Conservation (phyloP, 2,113 vertebrate species). For the Phasianus colchicus region DNA sequence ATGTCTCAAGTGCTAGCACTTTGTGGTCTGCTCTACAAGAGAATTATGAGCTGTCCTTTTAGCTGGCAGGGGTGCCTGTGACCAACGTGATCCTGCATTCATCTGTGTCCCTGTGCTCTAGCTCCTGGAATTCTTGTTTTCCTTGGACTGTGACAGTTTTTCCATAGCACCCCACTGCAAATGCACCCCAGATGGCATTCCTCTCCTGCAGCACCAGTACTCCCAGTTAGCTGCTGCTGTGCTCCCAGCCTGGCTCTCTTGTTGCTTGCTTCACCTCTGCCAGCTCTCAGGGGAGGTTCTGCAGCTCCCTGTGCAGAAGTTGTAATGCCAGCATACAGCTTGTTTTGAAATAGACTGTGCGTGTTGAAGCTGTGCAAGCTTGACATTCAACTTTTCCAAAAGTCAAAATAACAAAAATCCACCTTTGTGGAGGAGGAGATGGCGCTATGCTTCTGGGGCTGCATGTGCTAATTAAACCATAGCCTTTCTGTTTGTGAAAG, state of each 20-base stretch:
- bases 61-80: not conserved
- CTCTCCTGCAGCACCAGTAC: fast-evolving
- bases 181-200: fast-evolving
- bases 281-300: constrained; percentile 9
- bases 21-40: constrained; percentile 11
- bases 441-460: not conserved
- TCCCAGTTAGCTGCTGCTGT: not conserved
- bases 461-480: not conserved
- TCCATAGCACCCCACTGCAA: fast-evolving
- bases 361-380: not conserved
- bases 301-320: not conserved
- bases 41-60: not conserved
- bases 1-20: constrained; percentile 43
- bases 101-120: not conserved
- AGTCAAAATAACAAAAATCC: not conserved
- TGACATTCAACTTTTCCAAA: not conserved
- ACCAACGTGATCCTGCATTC: not conserved
- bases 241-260: not conserved
- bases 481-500: not conserved
- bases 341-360: not conserved
- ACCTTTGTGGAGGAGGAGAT: not conserved
- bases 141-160: fast-evolving
- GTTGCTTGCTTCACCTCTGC: constrained; percentile 7
- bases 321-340: not conserved
- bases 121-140: not conserved